phyloP scores from a whole-genome alignment of 2,113 vertebrate species.

The Daubentonia madagascariensis region DNA sequence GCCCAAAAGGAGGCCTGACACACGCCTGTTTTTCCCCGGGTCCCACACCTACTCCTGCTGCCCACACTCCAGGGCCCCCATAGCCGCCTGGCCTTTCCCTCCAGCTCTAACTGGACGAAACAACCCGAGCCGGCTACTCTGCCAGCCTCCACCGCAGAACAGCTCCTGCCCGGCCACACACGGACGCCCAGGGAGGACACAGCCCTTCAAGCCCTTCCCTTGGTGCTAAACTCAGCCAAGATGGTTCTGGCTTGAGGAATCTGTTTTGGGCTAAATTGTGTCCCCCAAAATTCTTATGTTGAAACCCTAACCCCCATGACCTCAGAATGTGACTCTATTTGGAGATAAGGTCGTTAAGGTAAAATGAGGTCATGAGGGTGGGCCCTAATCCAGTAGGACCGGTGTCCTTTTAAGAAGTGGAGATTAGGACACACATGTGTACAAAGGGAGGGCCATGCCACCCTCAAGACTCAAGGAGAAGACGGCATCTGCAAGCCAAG shows the following conservation, averaged over 20 bases:
- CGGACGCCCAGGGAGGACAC: neutral
- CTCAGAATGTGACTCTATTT: neutral
- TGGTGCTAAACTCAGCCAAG: neutral
- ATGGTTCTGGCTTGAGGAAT: neutral
- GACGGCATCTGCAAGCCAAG: neutral
- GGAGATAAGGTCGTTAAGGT: neutral
- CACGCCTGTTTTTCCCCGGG: no score
- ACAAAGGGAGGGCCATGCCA: neutral
- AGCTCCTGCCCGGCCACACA: neutral
- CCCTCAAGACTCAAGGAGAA: neutral
- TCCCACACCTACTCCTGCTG: neutral
- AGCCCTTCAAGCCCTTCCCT: neutral
- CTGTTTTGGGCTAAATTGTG: neutral
- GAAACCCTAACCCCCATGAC: neutral
- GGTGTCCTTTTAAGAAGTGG: no score
- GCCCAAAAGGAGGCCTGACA: neutral
- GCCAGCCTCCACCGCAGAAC: neutral
- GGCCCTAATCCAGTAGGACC: fast-evolving
- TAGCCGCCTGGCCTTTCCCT: neutral
- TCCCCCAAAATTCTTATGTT: neutral
- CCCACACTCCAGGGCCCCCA: neutral
- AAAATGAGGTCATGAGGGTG: fast-evolving
- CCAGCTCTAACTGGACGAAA: neutral
- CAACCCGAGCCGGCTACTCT: neutral
- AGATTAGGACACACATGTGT: fast-evolving